Evolutionary conservation across 1,140 invertebrate genomes (phyloP), one percentile per base, ranked within the genome.

Genomic region (Drosophila micromelanica): DNA sequence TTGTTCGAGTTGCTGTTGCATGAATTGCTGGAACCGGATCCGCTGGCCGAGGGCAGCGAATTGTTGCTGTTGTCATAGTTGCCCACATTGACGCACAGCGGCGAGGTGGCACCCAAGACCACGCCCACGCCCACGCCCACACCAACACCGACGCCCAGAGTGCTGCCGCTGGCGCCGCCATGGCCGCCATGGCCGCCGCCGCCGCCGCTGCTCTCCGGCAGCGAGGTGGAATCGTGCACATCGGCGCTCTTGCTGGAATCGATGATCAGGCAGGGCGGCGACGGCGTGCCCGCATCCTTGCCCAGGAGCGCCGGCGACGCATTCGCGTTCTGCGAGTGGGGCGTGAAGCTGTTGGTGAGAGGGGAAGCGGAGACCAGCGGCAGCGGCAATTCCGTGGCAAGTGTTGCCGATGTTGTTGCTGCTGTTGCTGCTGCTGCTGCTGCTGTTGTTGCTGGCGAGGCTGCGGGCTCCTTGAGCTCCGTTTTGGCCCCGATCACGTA

Each of bases 401-500:
- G 3, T 42, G 57, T 42, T 38, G 52, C 37, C 12, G 69, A 43
- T 35, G 32, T 2, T 1, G 8, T 2, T 35, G 32, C 8, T 8
- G 32, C 9, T 35, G 69, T 51, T 35, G 32, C 8, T 1, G 32
- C 8, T 35, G 32, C 32, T 8, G 32, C 9, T 35, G 30, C 32
- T 8, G 32, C 32, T 0, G 27, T 6, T 6, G 27, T 27, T 27
- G 73, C 72, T 9, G 77, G 80, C 0, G 80, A 84, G 3, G 48
- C 61, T n/a, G 57, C 32, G 4, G 23, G 63, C 75, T 52, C 27
- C 48, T 49, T 49, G 27, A 5, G 4, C 5, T 84, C 76, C 20
- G 76, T 46, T 37, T 80, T 92, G 57, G 76, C 75, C 7, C 82
- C 93, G 92, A 95, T 95, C 43, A 95, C 93, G 87, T 95, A 95